phyloP scores from a whole-genome alignment of 2,113 vertebrate genomes.

The Hippolais icterina region DNA sequence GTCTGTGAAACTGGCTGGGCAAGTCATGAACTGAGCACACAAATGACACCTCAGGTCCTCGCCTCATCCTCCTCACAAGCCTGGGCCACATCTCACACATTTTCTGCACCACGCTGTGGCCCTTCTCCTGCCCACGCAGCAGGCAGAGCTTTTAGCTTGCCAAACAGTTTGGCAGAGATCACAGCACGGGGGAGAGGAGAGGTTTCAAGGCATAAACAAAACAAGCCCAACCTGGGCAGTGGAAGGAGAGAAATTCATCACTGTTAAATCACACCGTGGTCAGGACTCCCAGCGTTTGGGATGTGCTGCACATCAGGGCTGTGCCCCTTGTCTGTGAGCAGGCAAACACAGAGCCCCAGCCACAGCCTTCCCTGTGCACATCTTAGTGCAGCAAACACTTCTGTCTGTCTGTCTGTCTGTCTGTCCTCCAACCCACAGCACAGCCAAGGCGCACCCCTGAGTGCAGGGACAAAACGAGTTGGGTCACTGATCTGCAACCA shows the following conservation, averaged over 20 bases:
- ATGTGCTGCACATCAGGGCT: neutral
- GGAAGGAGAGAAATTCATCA: neutral
- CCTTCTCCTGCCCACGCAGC: constrained; percentile 2
- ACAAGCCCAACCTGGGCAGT: neutral
- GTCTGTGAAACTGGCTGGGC: neutral
- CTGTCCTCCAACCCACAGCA: neutral
- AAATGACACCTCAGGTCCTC: neutral
- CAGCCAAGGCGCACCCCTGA: neutral
- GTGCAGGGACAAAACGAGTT: fast-evolving
- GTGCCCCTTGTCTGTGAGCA: neutral
- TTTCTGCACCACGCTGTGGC: neutral
- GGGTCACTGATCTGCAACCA: neutral
- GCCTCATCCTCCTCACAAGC: neutral
- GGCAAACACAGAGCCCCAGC: neutral
- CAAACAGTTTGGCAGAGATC: neutral
- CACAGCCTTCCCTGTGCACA: neutral
- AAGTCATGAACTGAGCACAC: neutral
- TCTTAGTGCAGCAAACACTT: neutral
- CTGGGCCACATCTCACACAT: neutral
- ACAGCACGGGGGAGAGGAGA: neutral
- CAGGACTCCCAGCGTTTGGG: neutral
- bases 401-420: neutral
- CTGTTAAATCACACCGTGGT: fast-evolving
- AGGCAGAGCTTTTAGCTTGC: neutral
- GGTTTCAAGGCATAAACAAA: neutral